Conservation (phyloP, 2,888 invertebrate genomes). For the Eumacrocentrus americanus region DNA sequence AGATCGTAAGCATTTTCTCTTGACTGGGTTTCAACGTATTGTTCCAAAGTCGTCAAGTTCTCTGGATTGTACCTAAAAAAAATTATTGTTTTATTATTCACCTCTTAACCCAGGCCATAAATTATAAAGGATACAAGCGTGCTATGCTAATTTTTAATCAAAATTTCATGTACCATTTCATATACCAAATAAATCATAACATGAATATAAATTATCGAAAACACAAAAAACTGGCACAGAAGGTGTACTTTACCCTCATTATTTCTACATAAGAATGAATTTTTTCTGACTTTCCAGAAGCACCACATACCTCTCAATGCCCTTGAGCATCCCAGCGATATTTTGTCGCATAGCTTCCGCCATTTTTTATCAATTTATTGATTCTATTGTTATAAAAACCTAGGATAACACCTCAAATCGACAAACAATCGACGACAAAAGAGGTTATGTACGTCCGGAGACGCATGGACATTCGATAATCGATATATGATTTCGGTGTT, state of each 20-base stretch:
- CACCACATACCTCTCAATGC: conserved; percentile 83
- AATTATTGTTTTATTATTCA: conserved; percentile 2
- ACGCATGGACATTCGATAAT: too few relatives aligned
- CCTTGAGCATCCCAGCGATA: conserved; percentile 85
- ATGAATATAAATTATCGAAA: too few relatives aligned
- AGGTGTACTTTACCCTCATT: too few relatives aligned
- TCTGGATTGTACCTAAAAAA: conserved; percentile 91
- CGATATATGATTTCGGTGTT: too few relatives aligned
- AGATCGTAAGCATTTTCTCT: conserved; percentile 93
- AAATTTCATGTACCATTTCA: too few relatives aligned
- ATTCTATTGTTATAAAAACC: too few relatives aligned
- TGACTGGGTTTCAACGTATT: conserved; percentile 92
- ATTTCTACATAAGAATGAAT: too few relatives aligned
- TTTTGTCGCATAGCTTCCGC: conserved; percentile 86
- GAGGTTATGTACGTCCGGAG: not conserved
- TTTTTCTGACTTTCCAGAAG: not conserved
- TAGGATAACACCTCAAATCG: not conserved
- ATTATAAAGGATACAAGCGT: not conserved
- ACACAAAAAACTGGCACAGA: too few relatives aligned
- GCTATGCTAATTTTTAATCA: too few relatives aligned
- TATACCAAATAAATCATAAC: too few relatives aligned
- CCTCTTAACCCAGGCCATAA: not conserved
- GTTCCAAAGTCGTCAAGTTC: conserved; percentile 86
- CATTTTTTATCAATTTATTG: too few relatives aligned
- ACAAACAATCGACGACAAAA: not conserved